Evolutionary conservation across 2,888 invertebrate genomes (phyloP), one percentile per base, ranked within the genome.

Genomic region (Tinea trinotella): DNA sequence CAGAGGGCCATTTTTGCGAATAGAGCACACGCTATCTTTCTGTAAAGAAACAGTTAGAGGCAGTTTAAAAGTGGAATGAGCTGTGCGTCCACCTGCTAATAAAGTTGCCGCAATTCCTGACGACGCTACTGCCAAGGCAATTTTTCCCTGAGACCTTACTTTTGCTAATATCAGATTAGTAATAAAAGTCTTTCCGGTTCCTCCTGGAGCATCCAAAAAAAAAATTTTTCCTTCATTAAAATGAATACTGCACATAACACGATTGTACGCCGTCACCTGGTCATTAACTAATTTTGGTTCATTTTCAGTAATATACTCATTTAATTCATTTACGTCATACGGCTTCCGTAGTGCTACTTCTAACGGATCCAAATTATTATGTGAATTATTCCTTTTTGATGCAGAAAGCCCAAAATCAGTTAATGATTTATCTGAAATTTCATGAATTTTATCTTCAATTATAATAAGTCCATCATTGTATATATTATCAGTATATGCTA

Each of bases 181-280:
- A 17, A 52, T 13, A 59, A 71, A 78, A 22, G 70, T 74, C 65
- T 77, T 76, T 4, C 73, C 76, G 10, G 54, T 54, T 30, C 54
- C 54, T 3, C 54, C 54, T 24, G 54, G 48, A 3, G 48, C 46
- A 20, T 54, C 54, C 15, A 54, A 40, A 48, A 61, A 60, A 56
- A 18, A 59, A 18, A 60, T 52, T 1, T 58, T 58, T 50, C 59
- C 56, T 56, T 35, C 55, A 57, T 57, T 57, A 56, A 56, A 53
- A 52, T 55, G 49, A 9, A 59, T 56, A 48, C 54, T 56, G 13
- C 58, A 49, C 35, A 61, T 60, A 19, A 62, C 35, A 34, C 54
- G 56, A 56, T 61, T 58, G 54, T 59, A 61, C 3, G 56, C 60
- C 48, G 52, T 18, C 36, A 52, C 59, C 57, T 59, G 58, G 44